These are phyloP conservation scores for Xestia xanthographa DNA, from an alignment of 2,888 invertebrate species.

Conservation along the genomic window DNA sequence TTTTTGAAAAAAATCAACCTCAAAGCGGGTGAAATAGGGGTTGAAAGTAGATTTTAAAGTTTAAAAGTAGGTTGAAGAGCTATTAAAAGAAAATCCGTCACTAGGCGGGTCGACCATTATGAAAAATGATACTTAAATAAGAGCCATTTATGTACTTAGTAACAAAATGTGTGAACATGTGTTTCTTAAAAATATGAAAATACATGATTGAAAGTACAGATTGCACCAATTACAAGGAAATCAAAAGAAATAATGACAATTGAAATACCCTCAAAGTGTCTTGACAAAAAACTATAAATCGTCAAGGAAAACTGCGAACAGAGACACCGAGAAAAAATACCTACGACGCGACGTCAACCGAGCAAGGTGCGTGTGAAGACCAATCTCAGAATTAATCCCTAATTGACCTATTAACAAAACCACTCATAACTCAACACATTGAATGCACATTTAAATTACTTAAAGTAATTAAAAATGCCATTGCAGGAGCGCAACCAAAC, in stretches of 20 bases:
- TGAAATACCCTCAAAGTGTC: background rate
- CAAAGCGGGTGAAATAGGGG: background rate
- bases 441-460: slow-evolving; percentile 61
- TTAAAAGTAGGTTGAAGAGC: no score
- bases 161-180: background rate
- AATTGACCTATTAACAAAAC: slow-evolving; percentile 62
- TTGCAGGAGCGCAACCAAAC: slow-evolving; percentile 50
- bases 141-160: no score
- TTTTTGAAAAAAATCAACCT: background rate
- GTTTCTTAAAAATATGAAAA: background rate
- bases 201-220: background rate
- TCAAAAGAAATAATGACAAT: background rate
- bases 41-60: no score
- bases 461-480: slow-evolving; percentile 60
- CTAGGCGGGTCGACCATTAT: no score
- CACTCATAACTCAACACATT: slow-evolving; percentile 59
- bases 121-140: no score
- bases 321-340: background rate
- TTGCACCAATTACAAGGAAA: background rate
- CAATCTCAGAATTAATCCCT: slow-evolving; percentile 38
- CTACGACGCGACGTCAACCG: background rate
- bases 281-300: background rate
- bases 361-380: slow-evolving; percentile 43
- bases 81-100: no score
- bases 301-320: slow-evolving; percentile 1